phyloP scores from a whole-genome alignment of 2,797 vertebrate genomes.

The Galago senegalensis region DNA sequence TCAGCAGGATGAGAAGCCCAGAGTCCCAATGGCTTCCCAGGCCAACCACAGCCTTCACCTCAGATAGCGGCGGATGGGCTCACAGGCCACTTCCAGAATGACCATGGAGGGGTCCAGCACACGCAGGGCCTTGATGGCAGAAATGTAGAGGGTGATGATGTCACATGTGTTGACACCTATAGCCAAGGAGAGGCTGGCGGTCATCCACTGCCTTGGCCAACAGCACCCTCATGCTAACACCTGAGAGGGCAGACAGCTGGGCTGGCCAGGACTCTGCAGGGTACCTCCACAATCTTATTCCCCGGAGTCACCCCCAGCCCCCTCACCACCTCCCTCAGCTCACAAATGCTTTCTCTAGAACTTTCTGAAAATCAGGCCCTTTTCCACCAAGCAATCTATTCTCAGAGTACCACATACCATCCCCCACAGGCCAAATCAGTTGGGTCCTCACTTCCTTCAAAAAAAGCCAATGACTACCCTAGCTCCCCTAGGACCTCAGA shows the following conservation, averaged over 20 bases:
- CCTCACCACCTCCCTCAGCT: background rate
- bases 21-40: rapidly evolving
- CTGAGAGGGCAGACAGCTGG: background rate
- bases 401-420: background rate
- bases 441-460: background rate
- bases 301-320: background rate
- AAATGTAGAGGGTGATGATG: constrained; percentile 99
- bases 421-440: background rate
- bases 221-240: background rate
- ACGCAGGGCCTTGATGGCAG: constrained; percentile 97
- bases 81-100: constrained; percentile 97
- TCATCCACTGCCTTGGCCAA: rapidly evolving
- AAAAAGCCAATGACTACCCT: background rate
- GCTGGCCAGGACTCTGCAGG: rapidly evolving
- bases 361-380: background rate
- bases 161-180: constrained; percentile 97
- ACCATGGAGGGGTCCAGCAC: constrained; percentile 99
- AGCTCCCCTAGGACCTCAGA: background rate
- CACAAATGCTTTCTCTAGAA: background rate
- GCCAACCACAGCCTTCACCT: constrained; percentile 87
- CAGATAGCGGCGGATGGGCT: constrained; percentile 97
- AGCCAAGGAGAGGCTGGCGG: background rate
- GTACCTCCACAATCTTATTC: background rate
- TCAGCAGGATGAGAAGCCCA: rapidly evolving
- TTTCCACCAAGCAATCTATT: background rate